Evolutionary conservation across 2,113 vertebrate genomes (phyloP), one percentile per base, ranked within the genome.

Genomic region (Aldabrachelys gigantea): DNA sequence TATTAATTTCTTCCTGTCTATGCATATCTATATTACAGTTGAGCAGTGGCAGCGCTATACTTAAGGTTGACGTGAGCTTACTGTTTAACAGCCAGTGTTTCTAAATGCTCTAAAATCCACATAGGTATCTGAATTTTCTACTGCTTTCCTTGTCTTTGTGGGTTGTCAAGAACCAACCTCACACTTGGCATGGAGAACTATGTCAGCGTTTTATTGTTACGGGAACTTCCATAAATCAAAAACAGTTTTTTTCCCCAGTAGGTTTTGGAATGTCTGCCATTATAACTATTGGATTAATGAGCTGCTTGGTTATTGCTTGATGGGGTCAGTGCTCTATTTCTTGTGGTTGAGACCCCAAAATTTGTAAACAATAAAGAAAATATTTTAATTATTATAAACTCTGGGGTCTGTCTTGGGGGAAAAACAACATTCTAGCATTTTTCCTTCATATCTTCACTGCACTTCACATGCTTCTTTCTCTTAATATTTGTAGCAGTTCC

Each of bases 401-500:
- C 76, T 21, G 59, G 31, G 10, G 41, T 92, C 94, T 96, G 62
- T 96, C 79, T 93, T 94, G 82, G 87, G 0, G 91, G 93, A 24
- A 81, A 1, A n/a, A 87, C 91, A 85, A 91, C 86, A 81, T 84
- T 97, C 49, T 47, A 91, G 56, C 56, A 94, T 97, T 96, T 97
- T 94, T 82, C 87, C 96, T 95, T 91, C 94, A 91, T 96, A 78
- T 80, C 76, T 78, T 10, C 56, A 27, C 72, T 94, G 75, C 80
- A 54, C 52, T 93, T 93, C 93, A 53, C 76, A 87, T 90, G 84
- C 44, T 88, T 89, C 53, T 65, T 93, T 94, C 75, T 91, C 88
- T 93, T 92, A 95, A 95, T 96, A 62, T 90, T 84, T 95, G 97
- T 89, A 89, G 87, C 96, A 97, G 87, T 5, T 1, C 38, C 44